Conservation (phyloP, 1,140 invertebrate species). For the Caerostris extrusa region DNA sequence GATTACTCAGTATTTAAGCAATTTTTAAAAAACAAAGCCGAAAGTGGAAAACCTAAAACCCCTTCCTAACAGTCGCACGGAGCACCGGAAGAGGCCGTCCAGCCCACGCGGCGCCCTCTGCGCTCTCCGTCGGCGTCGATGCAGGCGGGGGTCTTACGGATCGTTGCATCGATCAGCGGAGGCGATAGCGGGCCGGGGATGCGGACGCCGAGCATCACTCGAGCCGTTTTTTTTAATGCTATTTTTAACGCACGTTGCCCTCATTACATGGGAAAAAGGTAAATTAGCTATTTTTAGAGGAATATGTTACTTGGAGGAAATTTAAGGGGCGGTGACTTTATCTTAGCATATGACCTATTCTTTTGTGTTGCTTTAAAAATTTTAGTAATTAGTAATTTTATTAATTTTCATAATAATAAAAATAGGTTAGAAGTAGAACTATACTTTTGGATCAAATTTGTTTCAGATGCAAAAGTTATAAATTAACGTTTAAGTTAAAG, state of each 20-base stretch:
- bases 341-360: not conserved
- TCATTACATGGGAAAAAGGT: not conserved
- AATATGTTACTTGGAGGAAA: not conserved
- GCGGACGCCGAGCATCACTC: not conserved
- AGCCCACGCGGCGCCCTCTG: slow-evolving; percentile 41
- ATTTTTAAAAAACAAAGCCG: not conserved
- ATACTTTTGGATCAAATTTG: too few relatives aligned
- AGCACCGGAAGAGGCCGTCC: not conserved
- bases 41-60: not conserved
- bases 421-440: too few relatives aligned
- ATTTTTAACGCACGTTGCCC: not conserved
- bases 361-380: too few relatives aligned
- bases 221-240: not conserved
- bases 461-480: too few relatives aligned
- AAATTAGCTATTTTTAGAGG: not conserved
- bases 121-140: not conserved
- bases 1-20: too few relatives aligned
- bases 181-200: slow-evolving; percentile 21
- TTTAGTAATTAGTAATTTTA: too few relatives aligned
- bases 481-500: too few relatives aligned
- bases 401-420: too few relatives aligned
- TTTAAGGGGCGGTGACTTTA: not conserved
- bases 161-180: slow-evolving; percentile 38
- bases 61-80: not conserved
- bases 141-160: slow-evolving; percentile 20